Percentiles rank a stretch among this genome's conserved stretches.
These are phyloP conservation scores for Drosophila eohydei DNA, from an alignment of 2,888 invertebrate genomes.

Conservation along the genomic window DNA sequence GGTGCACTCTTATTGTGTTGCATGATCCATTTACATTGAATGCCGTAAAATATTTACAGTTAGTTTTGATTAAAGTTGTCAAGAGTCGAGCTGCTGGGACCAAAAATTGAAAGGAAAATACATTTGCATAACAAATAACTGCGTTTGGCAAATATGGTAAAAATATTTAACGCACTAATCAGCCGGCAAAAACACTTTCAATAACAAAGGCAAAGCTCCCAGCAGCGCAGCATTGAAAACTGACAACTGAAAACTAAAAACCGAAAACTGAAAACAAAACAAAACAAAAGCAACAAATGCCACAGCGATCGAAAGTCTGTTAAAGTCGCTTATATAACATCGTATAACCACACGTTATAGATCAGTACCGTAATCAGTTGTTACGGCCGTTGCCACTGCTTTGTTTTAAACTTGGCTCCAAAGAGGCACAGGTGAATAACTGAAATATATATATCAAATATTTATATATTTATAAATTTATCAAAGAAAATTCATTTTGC, in stretches of 20 bases:
- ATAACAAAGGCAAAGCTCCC: slow-evolving; percentile 61
- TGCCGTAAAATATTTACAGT: slow-evolving; percentile 3
- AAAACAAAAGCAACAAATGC: slow-evolving; percentile 4
- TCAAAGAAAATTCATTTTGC: background rate
- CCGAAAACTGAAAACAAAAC: slow-evolving; percentile 49
- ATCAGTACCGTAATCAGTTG: slow-evolving; percentile 62
- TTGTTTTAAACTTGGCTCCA: slow-evolving; percentile 19
- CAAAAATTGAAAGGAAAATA: slow-evolving; percentile 34
- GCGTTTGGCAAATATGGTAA: slow-evolving; percentile 50
- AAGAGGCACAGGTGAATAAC: background rate
- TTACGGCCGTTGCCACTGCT: slow-evolving; percentile 37
- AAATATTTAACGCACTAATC: slow-evolving; percentile 68
- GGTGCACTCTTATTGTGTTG: background rate
- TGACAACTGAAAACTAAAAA: slow-evolving; percentile 45
- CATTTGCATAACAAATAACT: slow-evolving; percentile 65
- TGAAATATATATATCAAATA: slow-evolving; percentile 5
- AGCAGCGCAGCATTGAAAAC: slow-evolving; percentile 42
- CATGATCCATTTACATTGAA: background rate
- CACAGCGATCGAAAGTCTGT: slow-evolving; percentile 44
- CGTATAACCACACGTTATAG: slow-evolving; percentile 24
- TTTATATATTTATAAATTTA: background rate
- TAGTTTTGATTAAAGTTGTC: background rate
- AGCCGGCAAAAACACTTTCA: slow-evolving; percentile 47
- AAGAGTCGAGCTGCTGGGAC: background rate
- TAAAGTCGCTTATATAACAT: slow-evolving; percentile 49